phyloP scores from a whole-genome alignment of 1,140 invertebrate genomes.

The Bombyx mandarina region DNA sequence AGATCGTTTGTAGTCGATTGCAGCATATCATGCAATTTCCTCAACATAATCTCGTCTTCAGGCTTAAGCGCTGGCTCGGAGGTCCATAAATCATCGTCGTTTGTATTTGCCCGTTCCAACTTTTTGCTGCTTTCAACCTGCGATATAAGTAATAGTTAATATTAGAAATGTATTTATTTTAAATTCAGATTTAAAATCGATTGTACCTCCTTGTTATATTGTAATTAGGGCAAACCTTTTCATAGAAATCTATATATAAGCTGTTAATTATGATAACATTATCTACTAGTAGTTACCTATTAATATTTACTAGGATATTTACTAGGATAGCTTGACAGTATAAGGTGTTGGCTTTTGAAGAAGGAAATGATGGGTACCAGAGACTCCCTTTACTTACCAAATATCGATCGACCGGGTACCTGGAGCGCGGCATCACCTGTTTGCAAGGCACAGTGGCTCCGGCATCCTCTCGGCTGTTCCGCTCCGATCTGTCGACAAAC shows the following conservation, averaged over 20 bases:
- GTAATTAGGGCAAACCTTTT: too few species aligned
- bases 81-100: slow-evolving; percentile 54
- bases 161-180: not conserved
- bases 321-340: too few species aligned
- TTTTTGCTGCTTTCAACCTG: slow-evolving; percentile 62
- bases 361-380: too few species aligned
- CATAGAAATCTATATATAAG: too few species aligned
- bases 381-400: slow-evolving; percentile 34
- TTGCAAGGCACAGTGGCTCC: slow-evolving; percentile 59
- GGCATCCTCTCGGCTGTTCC: slow-evolving; percentile 46
- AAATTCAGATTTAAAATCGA: too few species aligned
- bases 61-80: slow-evolving; percentile 49
- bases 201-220: too few species aligned
- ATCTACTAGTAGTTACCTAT: too few species aligned
- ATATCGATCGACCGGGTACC: slow-evolving; percentile 65
- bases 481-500: slow-evolving; percentile 42
- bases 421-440: slow-evolving; percentile 45
- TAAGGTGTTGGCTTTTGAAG: too few species aligned
- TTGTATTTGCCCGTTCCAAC: slow-evolving; percentile 57
- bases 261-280: too few species aligned
- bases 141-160: slow-evolving; percentile 14
- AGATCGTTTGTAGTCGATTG: slow-evolving; percentile 61
- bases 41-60: slow-evolving; percentile 57
- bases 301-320: too few species aligned
- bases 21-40: slow-evolving; percentile 59